Evolutionary conservation across 2,113 vertebrate genomes (phyloP).

Genomic region (Himantopus leucocephalus): DNA sequence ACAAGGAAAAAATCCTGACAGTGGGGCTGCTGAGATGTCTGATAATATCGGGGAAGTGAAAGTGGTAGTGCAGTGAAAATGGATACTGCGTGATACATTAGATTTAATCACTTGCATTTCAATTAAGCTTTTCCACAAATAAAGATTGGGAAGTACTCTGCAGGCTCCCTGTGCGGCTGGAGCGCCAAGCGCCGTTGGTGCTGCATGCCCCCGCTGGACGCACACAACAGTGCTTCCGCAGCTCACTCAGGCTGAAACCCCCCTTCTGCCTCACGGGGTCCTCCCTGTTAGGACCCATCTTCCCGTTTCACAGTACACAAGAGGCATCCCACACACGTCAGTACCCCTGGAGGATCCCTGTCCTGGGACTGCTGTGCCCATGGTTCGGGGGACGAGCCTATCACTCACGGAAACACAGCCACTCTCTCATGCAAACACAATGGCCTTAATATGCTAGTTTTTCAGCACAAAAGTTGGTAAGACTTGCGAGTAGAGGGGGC

Average conservation of each 20-base stretch:
- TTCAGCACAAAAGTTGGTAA: neutral
- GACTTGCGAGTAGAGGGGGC: fast-evolving
- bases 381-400: neutral
- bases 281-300: neutral
- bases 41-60: conserved; percentile 63
- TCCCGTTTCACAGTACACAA: fast-evolving
- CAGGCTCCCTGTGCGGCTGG: neutral
- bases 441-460: fast-evolving
- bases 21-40: conserved; percentile 52
- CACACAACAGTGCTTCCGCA: neutral
- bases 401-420: neutral
- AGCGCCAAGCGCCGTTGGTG: neutral
- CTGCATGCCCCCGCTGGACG: neutral
- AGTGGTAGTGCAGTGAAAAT: conserved; percentile 64
- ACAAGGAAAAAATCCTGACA: conserved; percentile 42
- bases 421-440: neutral
- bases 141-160: conserved; percentile 27
- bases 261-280: fast-evolving
- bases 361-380: neutral
- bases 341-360: neutral
- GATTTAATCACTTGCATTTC: conserved; percentile 71
- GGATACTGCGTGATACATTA: conserved; percentile 63
- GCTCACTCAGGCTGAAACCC: neutral
- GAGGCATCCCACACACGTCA: neutral
- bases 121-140: conserved; percentile 68